phyloP scores from a whole-genome alignment of 2,888 invertebrate genomes.

The Strigamia maritima region DNA sequence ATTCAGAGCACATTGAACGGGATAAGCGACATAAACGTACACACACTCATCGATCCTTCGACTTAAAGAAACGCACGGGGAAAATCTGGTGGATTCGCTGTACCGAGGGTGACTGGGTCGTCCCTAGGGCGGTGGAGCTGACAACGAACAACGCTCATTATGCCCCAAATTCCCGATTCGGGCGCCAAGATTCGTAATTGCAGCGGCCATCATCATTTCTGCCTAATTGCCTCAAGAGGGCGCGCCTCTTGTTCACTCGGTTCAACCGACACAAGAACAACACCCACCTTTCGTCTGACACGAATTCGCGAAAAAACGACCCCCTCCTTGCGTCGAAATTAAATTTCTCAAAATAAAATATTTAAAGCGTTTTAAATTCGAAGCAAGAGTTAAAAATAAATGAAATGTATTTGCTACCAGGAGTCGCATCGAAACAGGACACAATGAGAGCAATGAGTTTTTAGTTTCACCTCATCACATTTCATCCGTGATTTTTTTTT shows the following conservation, averaged over 20 bases:
- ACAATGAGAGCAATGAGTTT: conserved; percentile 4
- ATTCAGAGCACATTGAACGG: not conserved
- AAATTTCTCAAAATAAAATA: not conserved
- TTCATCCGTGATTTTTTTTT: conserved; percentile 6
- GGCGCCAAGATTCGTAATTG: conserved; percentile 35
- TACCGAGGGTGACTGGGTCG: not conserved
- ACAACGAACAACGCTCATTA: conserved; percentile 15
- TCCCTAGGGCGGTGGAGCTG: conserved; percentile 10
- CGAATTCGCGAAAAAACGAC: not conserved
- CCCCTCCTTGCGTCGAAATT: not conserved
- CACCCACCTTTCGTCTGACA: conserved; percentile 6
- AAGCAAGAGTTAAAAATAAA: not conserved
- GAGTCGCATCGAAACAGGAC: conserved; percentile 10
- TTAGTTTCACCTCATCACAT: conserved; percentile 15
- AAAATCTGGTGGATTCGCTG: not conserved
- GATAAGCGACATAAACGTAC: not conserved
- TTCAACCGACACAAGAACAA: conserved; percentile 18
- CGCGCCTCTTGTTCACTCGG: conserved; percentile 9
- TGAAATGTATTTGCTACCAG: not conserved
- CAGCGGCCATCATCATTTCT: conserved; percentile 33
- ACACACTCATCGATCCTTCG: not conserved
- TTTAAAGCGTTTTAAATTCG: not conserved
- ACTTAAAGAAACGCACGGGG: not conserved
- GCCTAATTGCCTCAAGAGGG: conserved; percentile 35
- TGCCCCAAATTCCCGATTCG: conserved; percentile 15